Base-by-base conservation (phyloP, 2,113 vertebrate genomes). In the Tretioscincus oriximinensis region DNA sequence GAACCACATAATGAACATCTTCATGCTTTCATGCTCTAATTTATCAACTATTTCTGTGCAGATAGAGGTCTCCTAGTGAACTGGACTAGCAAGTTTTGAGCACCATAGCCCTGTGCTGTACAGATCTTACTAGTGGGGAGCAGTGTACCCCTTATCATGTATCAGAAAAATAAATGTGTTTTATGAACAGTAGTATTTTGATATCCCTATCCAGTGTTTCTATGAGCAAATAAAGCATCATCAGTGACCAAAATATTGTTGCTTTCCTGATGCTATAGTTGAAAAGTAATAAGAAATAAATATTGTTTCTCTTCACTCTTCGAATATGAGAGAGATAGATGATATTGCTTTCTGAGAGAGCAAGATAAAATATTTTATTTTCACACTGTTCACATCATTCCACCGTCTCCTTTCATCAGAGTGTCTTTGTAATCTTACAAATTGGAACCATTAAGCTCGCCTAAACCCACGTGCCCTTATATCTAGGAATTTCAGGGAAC, bases 401-500 rank as follows among this genome's bases (percentile, higher is more conserved):
- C 49, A 76, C 35, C 47, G 24, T 76, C 71, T 54, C 67, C 41
- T 88, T 88, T 81, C 65, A 80, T 64, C 75, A 73, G 9, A 60
- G 9, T 2, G 9, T 86, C 47, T 61, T 79, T 81, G 58, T 69
- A 54, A 90, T 51, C 16, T 84, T 77, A 82, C 21, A 85, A 84
- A 77, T 28, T 28, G 49, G 69, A 87, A 66, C 29, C 80, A 75
- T 70, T 82, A 20, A 1, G 18, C 47, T 58, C 14, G 61, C 65
- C 2, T 73, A 49, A 85, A 90, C 79, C 20, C 76, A 29, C 0
- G 10, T 71, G 22, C 47, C 74, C 75, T 76, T 75, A 54, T 84
- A 45, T 75, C 41, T 66, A 18, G 20, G 7, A 75, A 47, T 86
- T 89, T 81, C 86, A 81, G 80, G 76, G 82, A 90, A 85, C 47